Conservation (phyloP, 2,888 invertebrate species). For the Tenthredo scrophulariae region DNA sequence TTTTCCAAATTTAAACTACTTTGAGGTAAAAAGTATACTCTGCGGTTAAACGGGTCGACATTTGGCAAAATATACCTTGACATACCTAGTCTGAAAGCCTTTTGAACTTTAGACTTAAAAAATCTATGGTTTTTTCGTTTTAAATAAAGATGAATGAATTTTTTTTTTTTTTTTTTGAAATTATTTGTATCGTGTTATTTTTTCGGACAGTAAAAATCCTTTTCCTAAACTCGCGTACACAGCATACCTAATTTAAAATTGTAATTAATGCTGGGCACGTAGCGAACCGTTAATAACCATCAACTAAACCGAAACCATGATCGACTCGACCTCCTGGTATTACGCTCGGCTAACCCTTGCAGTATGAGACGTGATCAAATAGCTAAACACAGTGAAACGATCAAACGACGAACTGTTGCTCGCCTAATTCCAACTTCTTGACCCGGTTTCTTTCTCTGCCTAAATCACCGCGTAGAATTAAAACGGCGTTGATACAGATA, state of each 20-base stretch:
- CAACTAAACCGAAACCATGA: conserved; percentile 40
- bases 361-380: conserved; percentile 34
- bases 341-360: conserved; percentile 40
- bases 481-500: background rate
- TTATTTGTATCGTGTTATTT: background rate
- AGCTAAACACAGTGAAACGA: conserved; percentile 45
- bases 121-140: no score
- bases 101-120: no score
- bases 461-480: background rate
- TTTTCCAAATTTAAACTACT: no score
- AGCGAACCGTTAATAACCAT: conserved; percentile 45
- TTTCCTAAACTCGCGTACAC: background rate
- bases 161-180: background rate
- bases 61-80: no score
- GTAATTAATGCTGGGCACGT: conserved; percentile 35
- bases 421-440: conserved; percentile 33
- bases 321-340: conserved; percentile 38
- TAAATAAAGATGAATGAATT: no score
- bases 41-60: no score
- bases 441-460: conserved; percentile 25
- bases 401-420: conserved; percentile 45
- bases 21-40: no score
- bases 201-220: background rate
- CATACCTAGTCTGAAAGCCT: no score
- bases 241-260: background rate